phyloP scores from a whole-genome alignment of 2,797 vertebrate genomes.

The Sebastes hopkinsi region DNA sequence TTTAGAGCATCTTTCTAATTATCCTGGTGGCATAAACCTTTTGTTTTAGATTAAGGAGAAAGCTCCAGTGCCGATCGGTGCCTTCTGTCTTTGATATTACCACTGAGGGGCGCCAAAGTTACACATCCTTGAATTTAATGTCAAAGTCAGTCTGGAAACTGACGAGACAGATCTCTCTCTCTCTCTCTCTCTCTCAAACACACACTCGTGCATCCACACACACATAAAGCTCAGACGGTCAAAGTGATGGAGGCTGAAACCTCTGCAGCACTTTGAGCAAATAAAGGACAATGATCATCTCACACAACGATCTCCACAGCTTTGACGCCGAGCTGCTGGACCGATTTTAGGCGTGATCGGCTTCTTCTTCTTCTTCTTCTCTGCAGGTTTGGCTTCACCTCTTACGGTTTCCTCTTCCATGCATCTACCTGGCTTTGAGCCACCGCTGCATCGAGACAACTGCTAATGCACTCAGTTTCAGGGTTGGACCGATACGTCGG shows the following conservation, averaged over 20 bases:
- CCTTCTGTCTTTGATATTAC: neutral
- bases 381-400: slow-evolving; percentile 6
- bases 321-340: neutral
- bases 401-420: neutral
- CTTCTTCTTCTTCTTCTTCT: slow-evolving; percentile 6
- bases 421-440: neutral
- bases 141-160: neutral
- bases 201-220: neutral
- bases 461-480: slow-evolving; percentile 15
- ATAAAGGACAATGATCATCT: neutral
- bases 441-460: slow-evolving; percentile 14
- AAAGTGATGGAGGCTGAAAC: neutral
- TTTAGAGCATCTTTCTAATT: neutral
- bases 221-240: neutral
- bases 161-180: neutral
- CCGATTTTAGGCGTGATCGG: neutral
- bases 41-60: neutral
- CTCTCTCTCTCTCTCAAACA: neutral
- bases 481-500: slow-evolving; percentile 4
- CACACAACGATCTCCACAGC: neutral
- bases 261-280: slow-evolving; percentile 2
- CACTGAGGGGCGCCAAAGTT: neutral
- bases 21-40: neutral
- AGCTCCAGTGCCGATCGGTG: too few relatives aligned
- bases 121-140: neutral